These are phyloP conservation scores for Seladonia tumulorum DNA, from an alignment of 2,888 invertebrate genomes.

Conservation along the genomic window DNA sequence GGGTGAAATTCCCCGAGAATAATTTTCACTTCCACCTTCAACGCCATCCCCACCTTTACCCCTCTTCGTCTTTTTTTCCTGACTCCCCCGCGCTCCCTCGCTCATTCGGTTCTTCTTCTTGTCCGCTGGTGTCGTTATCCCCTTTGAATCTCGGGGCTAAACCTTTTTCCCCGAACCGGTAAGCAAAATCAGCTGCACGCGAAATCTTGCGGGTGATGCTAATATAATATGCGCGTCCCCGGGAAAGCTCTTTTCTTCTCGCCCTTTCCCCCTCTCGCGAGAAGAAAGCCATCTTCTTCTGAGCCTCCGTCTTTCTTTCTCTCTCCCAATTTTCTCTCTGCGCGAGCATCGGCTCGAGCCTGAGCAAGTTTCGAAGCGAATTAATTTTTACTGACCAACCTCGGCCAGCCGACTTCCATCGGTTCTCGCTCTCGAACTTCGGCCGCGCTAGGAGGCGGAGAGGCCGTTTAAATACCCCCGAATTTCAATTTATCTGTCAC, in stretches of 20 bases:
- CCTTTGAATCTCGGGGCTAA: slow-evolving; percentile 56
- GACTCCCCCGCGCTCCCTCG: slow-evolving; percentile 2
- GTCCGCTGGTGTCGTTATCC: slow-evolving; percentile 37
- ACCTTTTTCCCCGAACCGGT: slow-evolving; percentile 33
- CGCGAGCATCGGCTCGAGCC: background rate
- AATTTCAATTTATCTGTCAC: slow-evolving; percentile 28
- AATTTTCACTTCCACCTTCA: slow-evolving; percentile 72
- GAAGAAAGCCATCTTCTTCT: background rate
- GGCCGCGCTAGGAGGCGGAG: background rate
- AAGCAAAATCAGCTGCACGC: slow-evolving; percentile 57
- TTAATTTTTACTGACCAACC: slow-evolving; percentile 43
- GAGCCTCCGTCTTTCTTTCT: background rate
- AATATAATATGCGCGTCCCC: slow-evolving; percentile 49
- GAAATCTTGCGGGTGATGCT: slow-evolving; percentile 46
- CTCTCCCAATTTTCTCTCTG: background rate
- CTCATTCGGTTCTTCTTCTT: slow-evolving; percentile 36
- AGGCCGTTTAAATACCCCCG: background rate
- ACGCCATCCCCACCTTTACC: slow-evolving; percentile 37
- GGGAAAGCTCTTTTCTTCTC: slow-evolving; percentile 11
- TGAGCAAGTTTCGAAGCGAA: slow-evolving; percentile 26
- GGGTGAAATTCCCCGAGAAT: slow-evolving; percentile 72
- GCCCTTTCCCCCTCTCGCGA: background rate
- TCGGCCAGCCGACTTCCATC: background rate
- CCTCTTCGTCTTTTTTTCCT: background rate
- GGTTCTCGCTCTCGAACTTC: background rate